phyloP scores from a whole-genome alignment of 2,888 invertebrate genomes.

The Synanthedon tipuliformis region DNA sequence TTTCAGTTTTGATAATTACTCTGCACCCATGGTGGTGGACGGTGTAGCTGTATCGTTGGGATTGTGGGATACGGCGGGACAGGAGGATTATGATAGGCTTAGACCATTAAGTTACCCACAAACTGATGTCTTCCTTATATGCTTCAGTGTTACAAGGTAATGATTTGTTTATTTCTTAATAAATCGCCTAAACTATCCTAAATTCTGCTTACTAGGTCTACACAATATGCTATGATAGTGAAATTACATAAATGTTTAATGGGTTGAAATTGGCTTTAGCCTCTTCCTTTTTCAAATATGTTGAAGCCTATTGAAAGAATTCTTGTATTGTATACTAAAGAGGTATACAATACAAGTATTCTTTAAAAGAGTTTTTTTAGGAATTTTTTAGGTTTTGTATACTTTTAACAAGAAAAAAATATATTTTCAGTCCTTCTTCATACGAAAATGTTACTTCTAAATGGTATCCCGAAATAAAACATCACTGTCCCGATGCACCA shows the following conservation, averaged over 20 bases:
- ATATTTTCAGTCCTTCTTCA: constrained; percentile 85
- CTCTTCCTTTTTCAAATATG: too few species aligned
- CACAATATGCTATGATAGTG: too few species aligned
- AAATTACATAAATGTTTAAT: too few species aligned
- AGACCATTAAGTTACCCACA: constrained; percentile 97
- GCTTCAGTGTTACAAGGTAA: constrained; percentile 93
- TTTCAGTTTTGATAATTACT: constrained; percentile 96
- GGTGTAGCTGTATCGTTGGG: constrained; percentile 96
- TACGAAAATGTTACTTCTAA: constrained; percentile 99
- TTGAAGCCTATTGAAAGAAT: too few species aligned
- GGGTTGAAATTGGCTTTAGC: too few species aligned
- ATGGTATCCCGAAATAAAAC: constrained; percentile 99
- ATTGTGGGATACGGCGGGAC: constrained; percentile 98
- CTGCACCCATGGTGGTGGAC: constrained; percentile 98
- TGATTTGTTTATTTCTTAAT: neutral
- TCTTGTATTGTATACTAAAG: too few species aligned
- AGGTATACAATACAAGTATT: too few species aligned
- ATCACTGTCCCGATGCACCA: constrained; percentile 99
- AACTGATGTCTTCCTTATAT: constrained; percentile 99
- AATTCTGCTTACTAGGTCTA: too few species aligned
- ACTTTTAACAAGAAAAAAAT: constrained; percentile 4
- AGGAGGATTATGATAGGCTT: constrained; percentile 97
- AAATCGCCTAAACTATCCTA: neutral
- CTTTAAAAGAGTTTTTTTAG: too few species aligned
- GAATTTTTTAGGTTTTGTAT: too few species aligned